Evolutionary conservation across 2,888 invertebrate genomes (phyloP).

Genomic region (Drosophila basisetae): DNA sequence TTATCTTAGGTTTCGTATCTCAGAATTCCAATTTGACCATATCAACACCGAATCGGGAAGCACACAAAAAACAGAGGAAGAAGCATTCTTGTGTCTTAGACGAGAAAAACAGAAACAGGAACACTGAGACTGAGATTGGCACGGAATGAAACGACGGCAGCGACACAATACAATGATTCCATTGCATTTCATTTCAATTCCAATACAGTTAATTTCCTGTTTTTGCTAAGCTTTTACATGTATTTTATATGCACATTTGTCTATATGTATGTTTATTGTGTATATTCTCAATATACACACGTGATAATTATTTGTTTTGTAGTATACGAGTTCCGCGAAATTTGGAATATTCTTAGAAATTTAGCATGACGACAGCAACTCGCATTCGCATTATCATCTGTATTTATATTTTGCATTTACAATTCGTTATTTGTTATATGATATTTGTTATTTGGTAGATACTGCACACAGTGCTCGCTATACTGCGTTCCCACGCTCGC

Average conservation of each 20-base stretch:
- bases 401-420: background rate
- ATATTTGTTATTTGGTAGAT: background rate
- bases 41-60: slow-evolving; percentile 15
- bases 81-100: background rate
- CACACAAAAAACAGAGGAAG: background rate
- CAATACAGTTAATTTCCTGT: slow-evolving; percentile 4
- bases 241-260: background rate
- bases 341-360: slow-evolving; percentile 26
- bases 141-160: background rate
- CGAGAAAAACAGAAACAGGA: background rate
- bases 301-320: background rate
- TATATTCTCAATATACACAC: background rate
- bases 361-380: slow-evolving; percentile 21
- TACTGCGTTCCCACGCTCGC: slow-evolving; percentile 50
- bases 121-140: too few species aligned
- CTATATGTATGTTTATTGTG: background rate
- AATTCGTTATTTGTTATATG: background rate
- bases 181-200: slow-evolving; percentile 19
- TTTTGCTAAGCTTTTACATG: slow-evolving; percentile 10
- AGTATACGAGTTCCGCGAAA: slow-evolving; percentile 21
- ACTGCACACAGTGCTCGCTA: slow-evolving; percentile 6
- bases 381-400: background rate
- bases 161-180: slow-evolving; percentile 39
- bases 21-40: background rate
- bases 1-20: slow-evolving; percentile 5